These are phyloP conservation scores for Lineus longissimus DNA, from an alignment of 1,140 invertebrate species.

Conservation along the genomic window DNA sequence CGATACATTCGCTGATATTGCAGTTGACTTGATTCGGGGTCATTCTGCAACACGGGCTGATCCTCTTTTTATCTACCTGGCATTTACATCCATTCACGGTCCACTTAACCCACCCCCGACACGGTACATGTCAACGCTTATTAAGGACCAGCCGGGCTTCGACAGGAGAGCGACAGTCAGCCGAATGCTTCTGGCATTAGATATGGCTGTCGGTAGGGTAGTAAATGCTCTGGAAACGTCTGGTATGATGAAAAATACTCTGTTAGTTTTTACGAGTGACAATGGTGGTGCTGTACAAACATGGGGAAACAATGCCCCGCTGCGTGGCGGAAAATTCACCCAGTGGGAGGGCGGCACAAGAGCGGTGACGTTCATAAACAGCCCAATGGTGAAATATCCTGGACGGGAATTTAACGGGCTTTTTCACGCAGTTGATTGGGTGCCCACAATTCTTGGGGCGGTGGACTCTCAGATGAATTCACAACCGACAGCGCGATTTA, in stretches of 20 bases:
- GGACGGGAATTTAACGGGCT: slow-evolving; percentile 24
- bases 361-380: slow-evolving; percentile 32
- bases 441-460: slow-evolving; percentile 29
- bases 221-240: slow-evolving; percentile 64
- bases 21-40: slow-evolving; percentile 22
- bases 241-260: slow-evolving; percentile 43
- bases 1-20: slow-evolving; percentile 27
- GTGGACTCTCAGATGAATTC: slow-evolving; percentile 20
- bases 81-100: slow-evolving; percentile 19
- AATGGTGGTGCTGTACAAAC: slow-evolving; percentile 49
- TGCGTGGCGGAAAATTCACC: slow-evolving; percentile 38
- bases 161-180: not conserved
- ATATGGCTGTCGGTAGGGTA: slow-evolving; percentile 77
- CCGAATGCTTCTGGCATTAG: slow-evolving; percentile 62
- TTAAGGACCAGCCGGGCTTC: too few relatives aligned
- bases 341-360: slow-evolving; percentile 46
- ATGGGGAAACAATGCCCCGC: slow-evolving; percentile 36
- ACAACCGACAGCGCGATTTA: slow-evolving; percentile 11
- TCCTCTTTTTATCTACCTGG: slow-evolving; percentile 22
- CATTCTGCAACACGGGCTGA: slow-evolving; percentile 23
- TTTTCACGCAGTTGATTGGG: slow-evolving; percentile 35
- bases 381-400: slow-evolving; percentile 21
- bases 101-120: slow-evolving; percentile 10
- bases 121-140: not conserved
- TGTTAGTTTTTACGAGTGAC: slow-evolving; percentile 47